A percentile compares a stretch with the other conserved stretches of the same genome.
Evolutionary conservation across 2,113 vertebrate species (phyloP).

Genomic region (Toxostoma redivivum): DNA sequence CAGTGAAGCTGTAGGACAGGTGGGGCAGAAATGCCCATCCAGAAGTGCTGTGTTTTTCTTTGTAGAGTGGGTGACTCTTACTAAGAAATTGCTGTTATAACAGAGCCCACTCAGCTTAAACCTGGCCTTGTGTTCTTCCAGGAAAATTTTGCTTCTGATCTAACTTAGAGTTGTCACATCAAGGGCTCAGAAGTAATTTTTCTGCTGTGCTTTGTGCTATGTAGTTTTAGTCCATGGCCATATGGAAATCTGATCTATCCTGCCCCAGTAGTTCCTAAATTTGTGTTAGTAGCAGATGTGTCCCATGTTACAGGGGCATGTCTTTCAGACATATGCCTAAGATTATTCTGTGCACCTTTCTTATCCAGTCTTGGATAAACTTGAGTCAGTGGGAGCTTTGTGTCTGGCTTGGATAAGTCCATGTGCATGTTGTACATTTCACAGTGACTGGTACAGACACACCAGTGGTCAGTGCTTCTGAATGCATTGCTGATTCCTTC

Average conservation of each 20-base stretch:
- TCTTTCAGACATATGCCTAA: not conserved
- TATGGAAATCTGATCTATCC: not conserved
- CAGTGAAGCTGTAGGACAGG: not conserved
- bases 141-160: not conserved
- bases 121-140: not conserved
- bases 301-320: not conserved
- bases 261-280: not conserved
- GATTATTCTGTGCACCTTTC: not conserved
- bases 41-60: not conserved
- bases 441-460: fast-evolving
- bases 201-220: not conserved
- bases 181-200: not conserved
- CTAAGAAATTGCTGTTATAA: not conserved
- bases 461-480: not conserved
- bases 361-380: not conserved
- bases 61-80: not conserved
- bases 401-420: not conserved
- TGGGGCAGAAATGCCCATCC: not conserved
- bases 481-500: not conserved
- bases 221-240: not conserved
- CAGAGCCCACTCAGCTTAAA: not conserved
- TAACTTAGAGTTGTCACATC: not conserved
- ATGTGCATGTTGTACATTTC: not conserved
- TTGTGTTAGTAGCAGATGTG: not conserved
- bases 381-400: not conserved